Evolutionary conservation across 2,797 vertebrate genomes (phyloP).

Genomic region (Bradypodion ventrale): DNA sequence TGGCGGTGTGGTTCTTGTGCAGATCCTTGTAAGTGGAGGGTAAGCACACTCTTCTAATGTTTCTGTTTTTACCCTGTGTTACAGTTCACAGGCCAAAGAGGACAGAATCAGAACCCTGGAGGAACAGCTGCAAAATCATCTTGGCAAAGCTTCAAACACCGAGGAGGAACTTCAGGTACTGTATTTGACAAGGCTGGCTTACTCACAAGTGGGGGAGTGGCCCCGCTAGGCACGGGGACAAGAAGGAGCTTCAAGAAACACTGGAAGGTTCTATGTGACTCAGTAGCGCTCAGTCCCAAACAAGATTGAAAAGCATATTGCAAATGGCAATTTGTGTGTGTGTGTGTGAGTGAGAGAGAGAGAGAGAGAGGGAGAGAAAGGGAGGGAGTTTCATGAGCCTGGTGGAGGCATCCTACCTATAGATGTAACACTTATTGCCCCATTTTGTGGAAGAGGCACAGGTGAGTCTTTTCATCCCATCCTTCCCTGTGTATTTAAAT

Average conservation of each 20-base stretch:
- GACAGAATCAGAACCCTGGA: constrained; percentile 79
- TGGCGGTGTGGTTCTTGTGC: background rate
- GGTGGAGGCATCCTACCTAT: too few species aligned
- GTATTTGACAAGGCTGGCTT: background rate
- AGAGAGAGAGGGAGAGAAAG: too few species aligned
- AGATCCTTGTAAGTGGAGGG: background rate
- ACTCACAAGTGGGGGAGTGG: background rate
- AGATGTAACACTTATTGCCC: too few species aligned
- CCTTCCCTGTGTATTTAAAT: background rate
- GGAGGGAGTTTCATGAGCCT: too few species aligned
- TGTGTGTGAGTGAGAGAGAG: too few species aligned
- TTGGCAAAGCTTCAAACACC: constrained; percentile 68
- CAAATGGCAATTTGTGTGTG: background rate
- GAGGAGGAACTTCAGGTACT: constrained; percentile 78
- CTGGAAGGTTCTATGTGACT: too few species aligned
- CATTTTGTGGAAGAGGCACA: too few species aligned
- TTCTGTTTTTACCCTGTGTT: constrained; percentile 26
- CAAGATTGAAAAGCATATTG: background rate
- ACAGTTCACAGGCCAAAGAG: constrained; percentile 75
- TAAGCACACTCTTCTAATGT: background rate
- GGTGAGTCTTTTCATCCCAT: background rate
- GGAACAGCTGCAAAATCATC: constrained; percentile 74
- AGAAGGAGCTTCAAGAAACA: background rate
- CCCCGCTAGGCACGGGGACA: background rate
- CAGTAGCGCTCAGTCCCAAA: background rate